A percentile compares a stretch with the other conserved stretches of the same genome.
Conservation (phyloP, 2,888 invertebrate genomes). For the Oasisia sp. region DNA sequence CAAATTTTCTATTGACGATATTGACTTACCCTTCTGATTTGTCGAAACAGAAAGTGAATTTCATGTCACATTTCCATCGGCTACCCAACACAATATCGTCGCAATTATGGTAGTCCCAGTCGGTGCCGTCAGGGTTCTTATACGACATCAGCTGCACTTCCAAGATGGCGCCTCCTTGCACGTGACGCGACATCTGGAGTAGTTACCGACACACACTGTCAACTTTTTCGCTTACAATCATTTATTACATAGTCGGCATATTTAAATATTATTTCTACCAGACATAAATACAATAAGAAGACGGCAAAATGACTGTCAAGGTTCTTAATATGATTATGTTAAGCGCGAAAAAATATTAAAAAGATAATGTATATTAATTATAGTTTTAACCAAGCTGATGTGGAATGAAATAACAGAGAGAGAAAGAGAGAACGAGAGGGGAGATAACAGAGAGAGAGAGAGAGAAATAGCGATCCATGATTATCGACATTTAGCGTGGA, state of each 20-base stretch:
- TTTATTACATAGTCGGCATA: background rate
- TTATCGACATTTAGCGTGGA: too few species aligned
- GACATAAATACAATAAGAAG: background rate
- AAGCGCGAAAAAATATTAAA: background rate
- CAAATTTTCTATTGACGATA: background rate
- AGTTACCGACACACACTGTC: background rate
- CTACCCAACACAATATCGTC: background rate
- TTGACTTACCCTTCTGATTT: background rate
- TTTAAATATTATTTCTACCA: background rate
- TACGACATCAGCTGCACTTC: background rate
- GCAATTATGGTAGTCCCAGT: background rate
- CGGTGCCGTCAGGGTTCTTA: background rate
- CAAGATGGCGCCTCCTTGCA: slow-evolving; percentile 6
- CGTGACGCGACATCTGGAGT: background rate
- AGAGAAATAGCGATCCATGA: too few species aligned
- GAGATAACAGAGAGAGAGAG: too few species aligned
- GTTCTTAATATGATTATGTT: background rate
- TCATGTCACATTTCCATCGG: background rate
- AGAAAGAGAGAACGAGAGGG: too few species aligned
- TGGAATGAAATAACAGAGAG: too few species aligned
- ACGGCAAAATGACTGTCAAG: background rate
- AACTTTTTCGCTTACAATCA: background rate
- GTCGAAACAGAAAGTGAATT: slow-evolving; percentile 6
- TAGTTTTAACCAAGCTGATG: too few species aligned
- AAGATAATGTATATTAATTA: background rate